These are phyloP conservation scores for Lycocorax pyrrhopterus DNA, from an alignment of 2,113 vertebrate genomes.

Conservation along the genomic window DNA sequence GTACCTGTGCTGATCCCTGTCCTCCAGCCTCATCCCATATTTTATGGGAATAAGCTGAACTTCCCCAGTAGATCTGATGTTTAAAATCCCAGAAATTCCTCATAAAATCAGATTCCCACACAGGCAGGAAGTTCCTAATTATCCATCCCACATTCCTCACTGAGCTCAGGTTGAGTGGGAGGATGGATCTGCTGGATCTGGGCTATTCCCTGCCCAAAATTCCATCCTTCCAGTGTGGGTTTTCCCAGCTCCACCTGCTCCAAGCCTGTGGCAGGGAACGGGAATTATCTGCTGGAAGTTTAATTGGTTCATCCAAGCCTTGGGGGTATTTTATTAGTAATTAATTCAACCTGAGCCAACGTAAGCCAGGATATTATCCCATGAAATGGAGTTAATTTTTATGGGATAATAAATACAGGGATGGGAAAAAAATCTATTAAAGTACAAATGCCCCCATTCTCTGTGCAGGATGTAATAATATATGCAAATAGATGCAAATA, in stretches of 20 bases:
- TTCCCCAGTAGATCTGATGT: not conserved
- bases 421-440: not conserved
- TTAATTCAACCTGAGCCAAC: not conserved
- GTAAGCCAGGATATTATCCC: not conserved
- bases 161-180: not conserved
- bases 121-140: not conserved
- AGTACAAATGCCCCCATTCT: not conserved
- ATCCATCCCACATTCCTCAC: not conserved
- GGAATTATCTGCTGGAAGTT: not conserved
- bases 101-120: not conserved
- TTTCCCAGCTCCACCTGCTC: not conserved
- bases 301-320: not conserved
- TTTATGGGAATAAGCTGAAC: not conserved
- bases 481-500: not conserved
- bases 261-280: not conserved
- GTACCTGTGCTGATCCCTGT: not conserved
- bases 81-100: not conserved
- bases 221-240: accelerated
- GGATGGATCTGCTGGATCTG: not conserved
- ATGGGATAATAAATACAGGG: not conserved
- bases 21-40: not conserved
- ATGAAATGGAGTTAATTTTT: not conserved
- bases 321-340: not conserved
- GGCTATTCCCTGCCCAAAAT: not conserved
- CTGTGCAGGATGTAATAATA: not conserved